Conservation (phyloP, 2,113 vertebrate genomes). For the Cyanistes caeruleus region DNA sequence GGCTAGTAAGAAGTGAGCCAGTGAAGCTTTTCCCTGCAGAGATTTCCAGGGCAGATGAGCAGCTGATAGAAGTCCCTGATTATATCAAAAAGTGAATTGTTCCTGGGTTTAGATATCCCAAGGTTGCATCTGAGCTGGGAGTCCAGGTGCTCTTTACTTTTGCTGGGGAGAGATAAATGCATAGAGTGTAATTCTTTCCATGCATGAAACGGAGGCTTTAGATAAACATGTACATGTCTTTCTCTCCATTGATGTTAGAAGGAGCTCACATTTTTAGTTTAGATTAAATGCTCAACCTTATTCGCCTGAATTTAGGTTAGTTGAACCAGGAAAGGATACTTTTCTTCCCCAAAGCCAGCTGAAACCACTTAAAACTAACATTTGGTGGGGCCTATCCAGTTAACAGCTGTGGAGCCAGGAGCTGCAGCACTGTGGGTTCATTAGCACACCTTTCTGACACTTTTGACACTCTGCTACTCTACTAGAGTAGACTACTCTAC, state of each 20-base stretch:
- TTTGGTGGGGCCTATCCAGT: background rate
- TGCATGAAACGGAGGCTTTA: background rate
- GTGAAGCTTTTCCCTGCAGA: background rate
- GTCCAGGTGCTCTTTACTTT: background rate
- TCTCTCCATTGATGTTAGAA: background rate
- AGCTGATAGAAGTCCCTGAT: background rate
- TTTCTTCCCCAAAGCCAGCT: background rate
- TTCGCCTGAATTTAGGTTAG: background rate
- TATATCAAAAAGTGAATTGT: background rate
- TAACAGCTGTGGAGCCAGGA: background rate
- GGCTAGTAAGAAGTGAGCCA: background rate
- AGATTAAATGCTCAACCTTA: background rate
- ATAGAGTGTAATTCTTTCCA: background rate
- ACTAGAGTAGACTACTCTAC: too few relatives aligned
- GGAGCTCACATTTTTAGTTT: background rate
- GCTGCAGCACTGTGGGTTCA: background rate
- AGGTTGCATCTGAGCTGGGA: background rate
- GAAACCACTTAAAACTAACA: background rate
- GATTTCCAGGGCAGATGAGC: background rate
- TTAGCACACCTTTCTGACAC: background rate
- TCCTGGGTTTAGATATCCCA: background rate
- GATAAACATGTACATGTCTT: background rate
- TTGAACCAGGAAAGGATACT: background rate
- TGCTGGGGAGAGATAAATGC: background rate
- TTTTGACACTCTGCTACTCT: background rate